Evolutionary conservation across 2,888 invertebrate genomes (phyloP).

Genomic region (Lordiphosa fenestrarum): DNA sequence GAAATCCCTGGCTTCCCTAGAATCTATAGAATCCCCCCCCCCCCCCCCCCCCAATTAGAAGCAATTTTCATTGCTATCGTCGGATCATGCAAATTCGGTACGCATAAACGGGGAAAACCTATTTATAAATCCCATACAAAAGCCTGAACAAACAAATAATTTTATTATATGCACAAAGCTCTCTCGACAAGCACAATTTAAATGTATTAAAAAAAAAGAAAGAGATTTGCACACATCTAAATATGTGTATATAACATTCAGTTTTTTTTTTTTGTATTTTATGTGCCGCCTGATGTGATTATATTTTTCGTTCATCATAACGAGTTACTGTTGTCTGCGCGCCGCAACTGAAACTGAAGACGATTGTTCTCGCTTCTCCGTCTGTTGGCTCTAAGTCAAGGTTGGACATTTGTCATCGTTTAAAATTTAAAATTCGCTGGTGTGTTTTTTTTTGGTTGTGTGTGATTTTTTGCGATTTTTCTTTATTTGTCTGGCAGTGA

Average conservation of each 20-base stretch:
- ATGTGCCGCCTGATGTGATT: slow-evolving; percentile 40
- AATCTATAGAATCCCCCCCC: no score
- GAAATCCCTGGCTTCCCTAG: no score
- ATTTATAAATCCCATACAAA: slow-evolving; percentile 13
- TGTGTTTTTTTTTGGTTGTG: slow-evolving; percentile 1
- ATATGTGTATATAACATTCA: slow-evolving; percentile 23
- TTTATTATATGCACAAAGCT: slow-evolving; percentile 27
- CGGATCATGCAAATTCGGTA: slow-evolving; percentile 1
- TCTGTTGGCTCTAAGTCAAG: slow-evolving; percentile 52
- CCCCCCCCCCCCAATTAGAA: neutral
- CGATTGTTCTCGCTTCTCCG: slow-evolving; percentile 18
- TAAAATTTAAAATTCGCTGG: slow-evolving; percentile 37
- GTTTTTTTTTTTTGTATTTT: slow-evolving; percentile 36
- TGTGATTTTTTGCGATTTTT: slow-evolving; percentile 11
- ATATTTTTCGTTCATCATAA: slow-evolving; percentile 29
- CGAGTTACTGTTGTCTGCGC: slow-evolving; percentile 8
- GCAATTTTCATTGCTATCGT: neutral
- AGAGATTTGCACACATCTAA: slow-evolving; percentile 65
- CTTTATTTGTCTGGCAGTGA: slow-evolving; percentile 43
- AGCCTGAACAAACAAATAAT: slow-evolving; percentile 27
- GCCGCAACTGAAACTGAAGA: slow-evolving; percentile 15
- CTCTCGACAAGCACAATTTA: slow-evolving; percentile 42
- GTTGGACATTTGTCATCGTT: slow-evolving; percentile 69
- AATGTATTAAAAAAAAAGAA: slow-evolving; percentile 48
- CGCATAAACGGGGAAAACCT: slow-evolving; percentile 3